A percentile compares a stretch with the other conserved stretches of the same genome.
phyloP scores from a whole-genome alignment of 2,888 invertebrate genomes.

The Tachina grossa region DNA sequence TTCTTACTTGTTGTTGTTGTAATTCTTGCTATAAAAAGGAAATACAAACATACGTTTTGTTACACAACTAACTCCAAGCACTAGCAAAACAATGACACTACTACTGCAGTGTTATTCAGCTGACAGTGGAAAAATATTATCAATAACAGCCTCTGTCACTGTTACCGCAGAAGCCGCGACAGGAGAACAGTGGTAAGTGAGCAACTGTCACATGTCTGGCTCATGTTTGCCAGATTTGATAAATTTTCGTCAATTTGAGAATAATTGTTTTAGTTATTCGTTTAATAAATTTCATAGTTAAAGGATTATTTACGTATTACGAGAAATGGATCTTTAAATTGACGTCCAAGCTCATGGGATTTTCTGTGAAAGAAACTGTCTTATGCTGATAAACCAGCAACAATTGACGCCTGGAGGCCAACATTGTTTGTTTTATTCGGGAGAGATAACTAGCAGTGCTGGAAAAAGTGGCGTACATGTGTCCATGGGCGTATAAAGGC shows the following conservation, averaged over 20 bases:
- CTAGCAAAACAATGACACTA: not conserved
- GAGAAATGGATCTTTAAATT: no score
- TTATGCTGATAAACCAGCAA: no score
- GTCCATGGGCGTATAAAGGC: no score
- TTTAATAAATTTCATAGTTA: no score
- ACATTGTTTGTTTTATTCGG: no score
- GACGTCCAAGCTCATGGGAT: no score
- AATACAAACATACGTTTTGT: constrained; percentile 28
- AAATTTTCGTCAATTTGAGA: not conserved
- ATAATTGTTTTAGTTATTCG: no score
- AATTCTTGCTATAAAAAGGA: constrained; percentile 13
- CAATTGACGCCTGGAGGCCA: no score
- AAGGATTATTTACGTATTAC: no score
- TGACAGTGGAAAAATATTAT: constrained; percentile 25
- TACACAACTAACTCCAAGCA: not conserved
- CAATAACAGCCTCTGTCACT: constrained; percentile 35
- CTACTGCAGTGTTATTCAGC: constrained; percentile 50
- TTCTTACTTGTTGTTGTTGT: constrained; percentile 24
- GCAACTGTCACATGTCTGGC: constrained; percentile 63
- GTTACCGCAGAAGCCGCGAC: constrained; percentile 33
- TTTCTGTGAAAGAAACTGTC: no score
- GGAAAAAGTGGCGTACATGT: no score
- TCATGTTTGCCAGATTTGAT: constrained; percentile 4
- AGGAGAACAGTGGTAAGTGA: constrained; percentile 4
- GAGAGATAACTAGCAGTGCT: no score